Conservation (phyloP, 2,888 invertebrate species). For the Mamestra brassicae region DNA sequence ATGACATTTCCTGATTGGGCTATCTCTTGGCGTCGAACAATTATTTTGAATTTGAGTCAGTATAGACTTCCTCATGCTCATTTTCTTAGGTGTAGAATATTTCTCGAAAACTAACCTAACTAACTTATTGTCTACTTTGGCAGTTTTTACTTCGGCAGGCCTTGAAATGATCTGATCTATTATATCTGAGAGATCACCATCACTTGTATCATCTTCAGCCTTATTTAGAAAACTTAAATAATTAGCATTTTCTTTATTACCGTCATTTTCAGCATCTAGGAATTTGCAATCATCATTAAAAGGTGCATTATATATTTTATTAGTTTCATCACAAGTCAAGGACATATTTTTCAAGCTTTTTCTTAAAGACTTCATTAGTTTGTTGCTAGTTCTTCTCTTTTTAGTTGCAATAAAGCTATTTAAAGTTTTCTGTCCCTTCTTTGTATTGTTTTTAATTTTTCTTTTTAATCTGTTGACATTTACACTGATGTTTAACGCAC, state of each 20-base stretch:
- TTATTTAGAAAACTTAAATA: slow-evolving; percentile 77
- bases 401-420: slow-evolving; percentile 83
- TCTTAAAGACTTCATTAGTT: slow-evolving; percentile 69
- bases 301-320: slow-evolving; percentile 36
- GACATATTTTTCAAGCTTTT: slow-evolving; percentile 78
- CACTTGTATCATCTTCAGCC: slow-evolving; percentile 70
- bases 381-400: slow-evolving; percentile 74
- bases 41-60: slow-evolving; percentile 75
- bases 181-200: slow-evolving; percentile 82
- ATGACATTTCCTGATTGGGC: slow-evolving; percentile 70
- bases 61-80: slow-evolving; percentile 69
- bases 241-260: slow-evolving; percentile 69
- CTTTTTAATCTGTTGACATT: slow-evolving; percentile 84
- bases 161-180: slow-evolving; percentile 83
- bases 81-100: slow-evolving; percentile 76
- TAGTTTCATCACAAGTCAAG: slow-evolving; percentile 48
- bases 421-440: slow-evolving; percentile 81
- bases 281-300: slow-evolving; percentile 38
- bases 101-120: slow-evolving; percentile 82
- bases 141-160: slow-evolving; percentile 75
- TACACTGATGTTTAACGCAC: slow-evolving; percentile 81
- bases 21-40: slow-evolving; percentile 84
- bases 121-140: slow-evolving; percentile 80
- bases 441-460: slow-evolving; percentile 79
- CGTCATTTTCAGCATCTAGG: slow-evolving; percentile 34